Percentiles rank a stretch among this genome's conserved stretches.
These are phyloP conservation scores for Drosophila simulans DNA, from an alignment of 1,140 invertebrate genomes.

Conservation along the genomic window DNA sequence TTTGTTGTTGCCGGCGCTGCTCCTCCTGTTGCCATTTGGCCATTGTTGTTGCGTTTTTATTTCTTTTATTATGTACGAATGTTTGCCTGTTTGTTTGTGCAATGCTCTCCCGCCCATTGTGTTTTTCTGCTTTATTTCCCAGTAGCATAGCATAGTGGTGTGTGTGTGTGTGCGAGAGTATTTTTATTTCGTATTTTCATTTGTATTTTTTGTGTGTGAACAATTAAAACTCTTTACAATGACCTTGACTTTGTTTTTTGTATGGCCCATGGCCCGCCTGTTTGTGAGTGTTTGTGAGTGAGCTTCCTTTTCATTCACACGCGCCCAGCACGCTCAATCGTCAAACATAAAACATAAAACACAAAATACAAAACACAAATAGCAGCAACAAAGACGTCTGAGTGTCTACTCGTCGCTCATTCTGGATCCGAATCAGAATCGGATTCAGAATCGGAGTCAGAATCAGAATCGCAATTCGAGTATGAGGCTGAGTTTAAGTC, in stretches of 20 bases:
- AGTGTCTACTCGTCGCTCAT: constrained; percentile 73
- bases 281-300: constrained; percentile 52
- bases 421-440: constrained; percentile 59
- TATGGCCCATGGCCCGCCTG: constrained; percentile 15
- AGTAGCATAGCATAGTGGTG: neutral
- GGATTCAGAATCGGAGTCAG: constrained; percentile 8
- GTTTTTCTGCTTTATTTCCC: constrained; percentile 44
- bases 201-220: constrained; percentile 67
- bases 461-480: constrained; percentile 26
- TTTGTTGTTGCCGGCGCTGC: constrained; percentile 45
- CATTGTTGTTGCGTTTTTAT: constrained; percentile 80
- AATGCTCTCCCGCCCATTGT: constrained; percentile 68
- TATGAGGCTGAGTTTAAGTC: constrained; percentile 36
- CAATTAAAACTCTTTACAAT: constrained; percentile 85
- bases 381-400: constrained; percentile 73
- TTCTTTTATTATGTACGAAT: constrained; percentile 80
- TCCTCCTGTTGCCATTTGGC: constrained; percentile 72
- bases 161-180: constrained; percentile 47
- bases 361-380: constrained; percentile 72
- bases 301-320: constrained; percentile 83
- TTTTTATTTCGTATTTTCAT: constrained; percentile 61
- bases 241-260: constrained; percentile 84
- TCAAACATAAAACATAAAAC: constrained; percentile 79
- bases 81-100: constrained; percentile 76
- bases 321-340: constrained; percentile 80